These are phyloP conservation scores for Psephotus haematonotus DNA, from an alignment of 2,113 vertebrate species.

Conservation along the genomic window DNA sequence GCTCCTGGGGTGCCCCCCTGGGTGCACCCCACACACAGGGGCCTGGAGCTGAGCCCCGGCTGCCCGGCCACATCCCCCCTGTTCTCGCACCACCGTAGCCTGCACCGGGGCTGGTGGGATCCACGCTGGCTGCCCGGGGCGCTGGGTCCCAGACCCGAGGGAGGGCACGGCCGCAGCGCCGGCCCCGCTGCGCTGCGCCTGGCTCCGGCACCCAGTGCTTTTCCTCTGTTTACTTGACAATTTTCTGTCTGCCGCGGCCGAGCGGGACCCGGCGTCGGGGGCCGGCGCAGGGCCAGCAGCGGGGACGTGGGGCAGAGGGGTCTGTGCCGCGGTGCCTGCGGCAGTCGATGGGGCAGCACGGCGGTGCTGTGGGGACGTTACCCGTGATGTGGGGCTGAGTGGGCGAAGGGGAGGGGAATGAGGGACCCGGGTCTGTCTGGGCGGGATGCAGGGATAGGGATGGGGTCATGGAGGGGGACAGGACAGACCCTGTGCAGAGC, in stretches of 20 bases:
- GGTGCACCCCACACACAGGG: fast-evolving
- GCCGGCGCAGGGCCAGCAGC: fast-evolving
- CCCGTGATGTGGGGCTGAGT: fast-evolving
- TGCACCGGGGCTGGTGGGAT: fast-evolving
- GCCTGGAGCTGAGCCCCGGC: fast-evolving
- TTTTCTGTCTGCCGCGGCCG: background rate
- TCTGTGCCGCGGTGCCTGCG: background rate
- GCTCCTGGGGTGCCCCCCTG: background rate
- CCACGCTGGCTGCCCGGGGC: background rate
- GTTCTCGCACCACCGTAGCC: fast-evolving
- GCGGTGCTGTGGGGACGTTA: background rate
- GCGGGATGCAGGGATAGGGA: background rate
- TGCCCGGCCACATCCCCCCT: fast-evolving
- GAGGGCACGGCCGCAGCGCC: fast-evolving
- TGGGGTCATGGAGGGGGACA: background rate
- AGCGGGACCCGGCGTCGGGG: background rate
- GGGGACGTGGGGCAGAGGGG: fast-evolving
- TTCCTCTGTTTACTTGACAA: slow-evolving; percentile 41
- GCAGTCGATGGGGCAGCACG: fast-evolving
- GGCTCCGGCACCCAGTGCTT: background rate
- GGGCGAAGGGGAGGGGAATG: fast-evolving
- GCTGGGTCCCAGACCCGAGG: background rate
- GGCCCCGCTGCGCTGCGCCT: fast-evolving
- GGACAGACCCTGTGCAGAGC: background rate
- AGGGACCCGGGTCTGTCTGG: background rate